Conservation (phyloP, 2,888 invertebrate species). For the Petrophora chlorosata region DNA sequence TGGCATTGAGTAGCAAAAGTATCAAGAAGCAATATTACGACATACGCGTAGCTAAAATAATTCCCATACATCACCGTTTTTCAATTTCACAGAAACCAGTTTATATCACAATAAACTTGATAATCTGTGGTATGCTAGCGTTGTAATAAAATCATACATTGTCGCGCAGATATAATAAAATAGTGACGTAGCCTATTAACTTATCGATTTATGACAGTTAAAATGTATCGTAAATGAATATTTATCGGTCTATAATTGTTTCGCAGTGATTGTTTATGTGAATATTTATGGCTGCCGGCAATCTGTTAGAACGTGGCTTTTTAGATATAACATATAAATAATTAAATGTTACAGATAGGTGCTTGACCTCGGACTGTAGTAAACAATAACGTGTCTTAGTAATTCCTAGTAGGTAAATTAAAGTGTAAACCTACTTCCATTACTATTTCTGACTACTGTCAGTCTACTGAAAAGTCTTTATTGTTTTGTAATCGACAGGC, state of each 20-base stretch:
- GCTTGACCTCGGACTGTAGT: slow-evolving; percentile 28
- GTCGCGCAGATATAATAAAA: slow-evolving; percentile 39
- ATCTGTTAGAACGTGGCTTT: slow-evolving; percentile 28
- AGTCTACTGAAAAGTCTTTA: no score
- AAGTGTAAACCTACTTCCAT: no score
- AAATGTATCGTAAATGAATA: slow-evolving; percentile 60
- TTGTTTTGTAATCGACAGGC: no score
- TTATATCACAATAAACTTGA: not conserved
- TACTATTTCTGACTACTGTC: no score
- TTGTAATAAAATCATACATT: slow-evolving; percentile 18
- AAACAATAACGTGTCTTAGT: no score
- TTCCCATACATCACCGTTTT: slow-evolving; percentile 2
- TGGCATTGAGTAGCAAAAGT: no score
- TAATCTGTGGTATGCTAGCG: not conserved
- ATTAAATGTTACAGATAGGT: slow-evolving; percentile 28
- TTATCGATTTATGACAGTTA: slow-evolving; percentile 61
- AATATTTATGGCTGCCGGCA: slow-evolving; percentile 37
- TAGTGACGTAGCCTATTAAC: slow-evolving; percentile 48
- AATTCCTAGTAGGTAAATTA: no score
- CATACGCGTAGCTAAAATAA: slow-evolving; percentile 17
- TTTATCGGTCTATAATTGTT: slow-evolving; percentile 61
- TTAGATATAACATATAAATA: slow-evolving; percentile 30
- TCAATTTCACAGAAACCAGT: slow-evolving; percentile 6
- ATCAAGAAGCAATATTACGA: not conserved
- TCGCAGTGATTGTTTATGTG: slow-evolving; percentile 46